A percentile compares a stretch with the other conserved stretches of the same genome.
These are phyloP conservation scores for Myripristis jacobus DNA, from an alignment of 2,797 vertebrate genomes.

Conservation along the genomic window DNA sequence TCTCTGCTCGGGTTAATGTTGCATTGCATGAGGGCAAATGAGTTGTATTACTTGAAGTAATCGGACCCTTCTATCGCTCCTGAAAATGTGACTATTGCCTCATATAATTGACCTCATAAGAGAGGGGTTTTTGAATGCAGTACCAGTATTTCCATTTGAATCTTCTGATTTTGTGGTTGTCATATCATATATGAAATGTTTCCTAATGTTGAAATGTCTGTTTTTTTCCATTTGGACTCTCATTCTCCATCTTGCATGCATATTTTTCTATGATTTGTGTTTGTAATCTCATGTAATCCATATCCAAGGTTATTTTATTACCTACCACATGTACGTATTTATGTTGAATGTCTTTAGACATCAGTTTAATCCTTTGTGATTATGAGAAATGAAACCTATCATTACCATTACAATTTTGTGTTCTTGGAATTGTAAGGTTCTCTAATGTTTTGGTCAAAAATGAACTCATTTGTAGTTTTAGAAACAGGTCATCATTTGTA, in stretches of 20 bases:
- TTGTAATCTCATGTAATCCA: slow-evolving; percentile 59
- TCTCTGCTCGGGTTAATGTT: neutral
- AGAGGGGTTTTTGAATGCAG: slow-evolving; percentile 62
- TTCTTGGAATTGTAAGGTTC: slow-evolving; percentile 56
- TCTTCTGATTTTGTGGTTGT: slow-evolving; percentile 25
- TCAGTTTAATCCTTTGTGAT: slow-evolving; percentile 18
- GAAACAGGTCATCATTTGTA: neutral
- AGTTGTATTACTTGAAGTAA: slow-evolving; percentile 10
- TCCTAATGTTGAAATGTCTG: slow-evolving; percentile 27
- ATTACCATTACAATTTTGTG: slow-evolving; percentile 25
- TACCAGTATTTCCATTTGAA: slow-evolving; percentile 38
- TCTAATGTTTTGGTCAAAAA: slow-evolving; percentile 3
- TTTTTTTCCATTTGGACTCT: slow-evolving; percentile 29
- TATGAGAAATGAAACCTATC: slow-evolving; percentile 4
- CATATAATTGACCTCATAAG: slow-evolving; percentile 11
- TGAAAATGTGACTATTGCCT: slow-evolving; percentile 26
- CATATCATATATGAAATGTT: slow-evolving; percentile 30
- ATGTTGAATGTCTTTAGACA: slow-evolving; percentile 42
- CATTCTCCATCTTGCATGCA: slow-evolving; percentile 64
- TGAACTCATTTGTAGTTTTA: neutral
- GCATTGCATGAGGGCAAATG: neutral
- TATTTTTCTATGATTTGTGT: slow-evolving; percentile 71
- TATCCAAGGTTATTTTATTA: slow-evolving; percentile 51
- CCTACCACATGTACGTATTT: slow-evolving; percentile 32
- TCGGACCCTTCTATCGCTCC: neutral